phyloP scores from a whole-genome alignment of 2,113 vertebrate species.

The Nothobranchius furzeri region DNA sequence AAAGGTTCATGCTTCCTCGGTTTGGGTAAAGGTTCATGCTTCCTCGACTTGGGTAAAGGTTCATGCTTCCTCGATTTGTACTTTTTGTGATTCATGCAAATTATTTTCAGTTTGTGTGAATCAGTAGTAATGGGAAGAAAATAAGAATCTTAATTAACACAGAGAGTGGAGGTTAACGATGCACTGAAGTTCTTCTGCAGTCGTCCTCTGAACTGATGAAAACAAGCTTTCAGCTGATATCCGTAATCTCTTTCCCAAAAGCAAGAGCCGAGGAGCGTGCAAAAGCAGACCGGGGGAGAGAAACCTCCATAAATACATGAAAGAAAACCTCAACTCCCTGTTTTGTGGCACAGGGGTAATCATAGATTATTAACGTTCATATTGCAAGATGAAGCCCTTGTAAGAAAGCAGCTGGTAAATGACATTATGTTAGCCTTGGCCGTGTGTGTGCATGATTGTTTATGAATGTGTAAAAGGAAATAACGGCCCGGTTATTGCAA shows the following conservation, averaged over 20 bases:
- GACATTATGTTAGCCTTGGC: slow-evolving; percentile 48
- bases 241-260: slow-evolving; percentile 42
- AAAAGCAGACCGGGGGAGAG: not conserved
- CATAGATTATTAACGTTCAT: slow-evolving; percentile 78
- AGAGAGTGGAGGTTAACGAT: slow-evolving; percentile 32
- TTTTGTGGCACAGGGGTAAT: slow-evolving; percentile 58
- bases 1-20: too few species aligned
- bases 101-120: not conserved
- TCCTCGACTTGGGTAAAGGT: too few species aligned
- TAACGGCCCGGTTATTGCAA: slow-evolving; percentile 51
- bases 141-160: slow-evolving; percentile 24
- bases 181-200: slow-evolving; percentile 1
- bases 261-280: slow-evolving; percentile 3
- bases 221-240: slow-evolving; percentile 40
- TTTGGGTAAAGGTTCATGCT: too few species aligned
- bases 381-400: slow-evolving; percentile 75
- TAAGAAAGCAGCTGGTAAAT: slow-evolving; percentile 74
- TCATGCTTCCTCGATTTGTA: too few species aligned
- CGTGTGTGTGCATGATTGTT: slow-evolving; percentile 13
- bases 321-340: slow-evolving; percentile 25
- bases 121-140: not conserved
- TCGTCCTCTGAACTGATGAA: slow-evolving; percentile 9
- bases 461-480: slow-evolving; percentile 22
- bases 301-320: slow-evolving; percentile 43
- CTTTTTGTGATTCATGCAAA: too few species aligned